Evolutionary conservation across 2,888 invertebrate genomes (phyloP).

Genomic region (Tenthredo distinguenda): DNA sequence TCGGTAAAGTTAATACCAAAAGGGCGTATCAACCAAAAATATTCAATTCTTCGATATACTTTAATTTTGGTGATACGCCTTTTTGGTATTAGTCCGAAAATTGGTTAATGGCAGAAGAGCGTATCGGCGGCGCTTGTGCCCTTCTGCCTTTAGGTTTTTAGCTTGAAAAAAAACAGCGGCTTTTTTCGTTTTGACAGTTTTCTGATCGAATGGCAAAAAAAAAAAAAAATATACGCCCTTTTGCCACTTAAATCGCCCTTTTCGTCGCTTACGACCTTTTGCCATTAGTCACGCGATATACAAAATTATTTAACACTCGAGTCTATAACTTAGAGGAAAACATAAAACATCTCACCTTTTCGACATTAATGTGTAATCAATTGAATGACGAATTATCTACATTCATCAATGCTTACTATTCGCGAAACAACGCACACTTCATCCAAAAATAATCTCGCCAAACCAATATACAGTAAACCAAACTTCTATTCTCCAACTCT

Average conservation of each 20-base stretch:
- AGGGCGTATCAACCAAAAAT: conserved; percentile 1
- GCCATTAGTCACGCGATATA: too few species aligned
- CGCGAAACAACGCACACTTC: too few species aligned
- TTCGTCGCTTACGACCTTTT: too few species aligned
- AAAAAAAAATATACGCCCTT: neutral
- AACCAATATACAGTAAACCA: neutral
- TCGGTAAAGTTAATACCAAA: too few species aligned
- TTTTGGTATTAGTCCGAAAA: neutral
- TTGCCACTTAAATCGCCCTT: too few species aligned
- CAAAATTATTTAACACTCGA: too few species aligned
- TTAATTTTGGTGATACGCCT: neutral
- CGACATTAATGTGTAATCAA: too few species aligned
- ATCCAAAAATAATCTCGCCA: too few species aligned
- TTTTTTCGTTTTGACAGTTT: neutral
- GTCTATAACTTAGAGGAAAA: too few species aligned
- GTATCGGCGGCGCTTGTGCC: neutral
- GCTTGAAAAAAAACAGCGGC: neutral
- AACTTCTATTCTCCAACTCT: neutral
- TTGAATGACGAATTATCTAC: too few species aligned
- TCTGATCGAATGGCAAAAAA: neutral
- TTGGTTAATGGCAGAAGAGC: neutral
- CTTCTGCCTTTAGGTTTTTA: neutral
- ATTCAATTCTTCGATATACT: neutral
- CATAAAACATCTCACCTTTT: too few species aligned
- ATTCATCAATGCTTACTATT: too few species aligned